Base-by-base conservation (phyloP, 2,888 invertebrate species). In the Autographa gamma region DNA sequence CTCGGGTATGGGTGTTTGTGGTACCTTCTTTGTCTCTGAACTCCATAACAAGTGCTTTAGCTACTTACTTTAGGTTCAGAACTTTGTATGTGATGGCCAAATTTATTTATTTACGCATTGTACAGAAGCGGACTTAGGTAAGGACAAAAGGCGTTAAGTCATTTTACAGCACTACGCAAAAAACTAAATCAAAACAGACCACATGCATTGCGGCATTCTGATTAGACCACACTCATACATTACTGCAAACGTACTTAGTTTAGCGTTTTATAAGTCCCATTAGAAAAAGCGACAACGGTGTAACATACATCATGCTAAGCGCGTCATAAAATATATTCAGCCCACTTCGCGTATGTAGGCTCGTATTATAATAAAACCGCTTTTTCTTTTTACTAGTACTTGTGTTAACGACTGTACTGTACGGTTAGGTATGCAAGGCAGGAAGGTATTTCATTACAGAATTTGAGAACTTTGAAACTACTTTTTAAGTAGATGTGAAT, bases 251-350 rank as follows among this genome's bases (percentile, higher is more conserved):
- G 18, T 25, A 66, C 41, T 31, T 13, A 56, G 31, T n/a, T 65
- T 43, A 34, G 3, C 48, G 61, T 11, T 14, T 16, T 48, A 59
- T 32, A 9, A 58, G 48, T 18, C 4, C 13, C 62, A 63, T 66
- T 48, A 68, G 19, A 31, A 52, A 68, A 70, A 60, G 9, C 16
- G 61, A 58, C 32, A 73, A 66, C 60, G 43, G 71, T 65, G 69
- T 69, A 52, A 58, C 73, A 32, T 80, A 66, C 61, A 68, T 77
- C 71, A 73, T 68, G 60, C 64, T 77, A 69, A 74, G 75, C 65
- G 61, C 71, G 25, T 63, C 73, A 66, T 77, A 73, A 77, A 73
- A 75, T 67, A 70, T 65, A 73, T 74, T 69, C 66, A 66, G 31
- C 34, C 68, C 67, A 60, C 56, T 77, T 70, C 63, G 31, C 63